Conservation (phyloP, 1,140 invertebrate genomes). For the Glossosoma conforme region DNA sequence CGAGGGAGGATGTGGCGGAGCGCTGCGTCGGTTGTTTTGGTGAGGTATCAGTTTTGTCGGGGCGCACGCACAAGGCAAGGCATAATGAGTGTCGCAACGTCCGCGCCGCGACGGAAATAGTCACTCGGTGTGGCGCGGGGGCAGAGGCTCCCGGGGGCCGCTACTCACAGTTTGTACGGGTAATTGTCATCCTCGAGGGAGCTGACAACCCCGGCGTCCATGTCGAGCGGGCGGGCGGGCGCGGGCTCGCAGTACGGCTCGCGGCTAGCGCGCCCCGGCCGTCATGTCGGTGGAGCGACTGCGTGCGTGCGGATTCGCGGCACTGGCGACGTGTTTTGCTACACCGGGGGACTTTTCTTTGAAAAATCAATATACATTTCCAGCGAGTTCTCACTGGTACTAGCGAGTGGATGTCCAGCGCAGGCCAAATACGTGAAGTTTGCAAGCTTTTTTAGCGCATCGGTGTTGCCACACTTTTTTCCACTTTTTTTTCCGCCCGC, state of each 20-base stretch:
- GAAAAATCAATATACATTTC: slow-evolving; percentile 56
- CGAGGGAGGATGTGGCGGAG: no score
- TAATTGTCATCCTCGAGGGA: slow-evolving; percentile 27
- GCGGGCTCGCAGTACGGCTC: slow-evolving; percentile 17
- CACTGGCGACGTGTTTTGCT: slow-evolving; percentile 51
- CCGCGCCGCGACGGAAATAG: slow-evolving; percentile 23
- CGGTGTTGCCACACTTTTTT: slow-evolving; percentile 55
- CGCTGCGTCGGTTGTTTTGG: no score
- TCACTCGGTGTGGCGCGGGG: slow-evolving; percentile 12
- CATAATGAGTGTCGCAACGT: slow-evolving; percentile 18
- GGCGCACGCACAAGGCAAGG: slow-evolving; percentile 36
- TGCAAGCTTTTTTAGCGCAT: slow-evolving; percentile 55
- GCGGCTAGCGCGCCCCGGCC: no score
- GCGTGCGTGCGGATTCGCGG: slow-evolving; percentile 48
- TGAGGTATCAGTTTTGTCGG: not conserved
- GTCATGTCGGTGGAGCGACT: no score
- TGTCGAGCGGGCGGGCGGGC: slow-evolving; percentile 5
- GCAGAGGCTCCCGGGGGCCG: no score
- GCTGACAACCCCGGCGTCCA: slow-evolving; percentile 26
- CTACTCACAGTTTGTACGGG: slow-evolving; percentile 26
- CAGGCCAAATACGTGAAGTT: slow-evolving; percentile 54
- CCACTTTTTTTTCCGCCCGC: slow-evolving; percentile 49
- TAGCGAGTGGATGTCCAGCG: slow-evolving; percentile 54
- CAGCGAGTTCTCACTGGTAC: slow-evolving; percentile 48
- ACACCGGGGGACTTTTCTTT: slow-evolving; percentile 53